Evolutionary conservation across 2,113 vertebrate species (phyloP), one percentile per base, ranked within the genome.

Genomic region (Amphiprion percula): DNA sequence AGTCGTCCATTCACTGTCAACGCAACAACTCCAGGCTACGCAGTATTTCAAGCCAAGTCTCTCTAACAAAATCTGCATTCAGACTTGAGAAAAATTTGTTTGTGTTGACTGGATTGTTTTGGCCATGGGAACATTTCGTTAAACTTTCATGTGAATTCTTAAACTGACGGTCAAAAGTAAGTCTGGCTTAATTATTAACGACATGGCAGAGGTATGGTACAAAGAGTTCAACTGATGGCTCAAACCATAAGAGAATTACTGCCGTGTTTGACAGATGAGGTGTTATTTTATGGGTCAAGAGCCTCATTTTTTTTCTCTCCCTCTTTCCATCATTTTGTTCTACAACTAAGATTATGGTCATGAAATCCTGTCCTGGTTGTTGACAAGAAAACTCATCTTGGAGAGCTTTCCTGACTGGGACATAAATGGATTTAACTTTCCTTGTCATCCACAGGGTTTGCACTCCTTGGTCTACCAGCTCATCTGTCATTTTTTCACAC

Each of bases 1-100:
- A 46, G 55, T 12, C 30, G 19, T 65, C 76, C 64, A 68, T 84
- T 80, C 67, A 39, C 17, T 60, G 65, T 62, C 8, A n/a, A 10
- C 17, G 63, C 53, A 56, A 52, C 52, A 78, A 52, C 80, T 80
- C 53, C 47, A 54, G 82, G 75, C 77, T 21, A 21, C 60, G 46
- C 5, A 14, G 11, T n/a, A 26, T 14, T 76, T 76, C 33, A 61
- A 19, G 64, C 66, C 15, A 5, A 14, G 23, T 63, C 50, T 52
- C 11, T 44, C 33, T 49, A 39, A 50, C 54, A 39, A 37, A 37
- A 37, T 37, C 33, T 52, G n/a, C 16, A 53, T 60, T 70, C 46
- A 54, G 24, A 24, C 61, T 16, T n/a, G 1, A 33, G 61, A 56
- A 56, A 83, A 54, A 77, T 65, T 4, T 63, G 62, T 68, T 79